Base-by-base conservation (phyloP, 2,113 vertebrate species). In the Ammodytes dubius region DNA sequence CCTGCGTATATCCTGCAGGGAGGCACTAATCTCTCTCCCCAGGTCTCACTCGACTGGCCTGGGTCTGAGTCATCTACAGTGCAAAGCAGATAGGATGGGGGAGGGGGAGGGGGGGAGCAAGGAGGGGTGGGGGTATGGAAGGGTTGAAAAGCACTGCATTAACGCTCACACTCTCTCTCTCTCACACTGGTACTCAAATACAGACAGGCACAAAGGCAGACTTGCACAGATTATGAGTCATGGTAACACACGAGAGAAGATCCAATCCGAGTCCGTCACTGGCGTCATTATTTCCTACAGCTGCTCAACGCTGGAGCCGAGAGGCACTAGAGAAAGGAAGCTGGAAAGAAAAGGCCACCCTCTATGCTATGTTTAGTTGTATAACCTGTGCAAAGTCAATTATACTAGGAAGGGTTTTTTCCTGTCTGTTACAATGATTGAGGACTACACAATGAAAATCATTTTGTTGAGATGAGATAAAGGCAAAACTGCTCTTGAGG, bases 1-100 rank as follows among this genome's bases (percentile, higher is more conserved):
- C 96, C 97, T 97, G 97, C 95, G 90, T 96, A 96, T 93, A 97
- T 97, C 95, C 96, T 96, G 96, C 96, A 97, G 95, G 95, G 95
- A 94, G 94, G 92, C 93, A 96, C 94, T 96, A 97, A 95, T 96
- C 95, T 96, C 92, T 95, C 94, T 83, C 94, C 92, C 96, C 95
- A 96, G 93, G 95, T 95, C 93, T 97, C 95, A 96, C 93, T 96
- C 85, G 91, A 95, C 93, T 95, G 95, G 95, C 94, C 95, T 94
- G 94, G 94, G 94, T 99, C 96, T 96, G 96, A 98, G 92, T 95
- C 95, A 96, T 96, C 96, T 96, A 97, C 89, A 96, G 95, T 95
- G 95, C 95, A 95, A 95, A 95, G 96, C 96, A 95, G 95, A 96
- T 90, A 95, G 94, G 94, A 91, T 81, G 73, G 83, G 71, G 80